These are phyloP conservation scores for Siphonodentalium dalli DNA, from an alignment of 2,888 invertebrate genomes.

Conservation along the genomic window DNA sequence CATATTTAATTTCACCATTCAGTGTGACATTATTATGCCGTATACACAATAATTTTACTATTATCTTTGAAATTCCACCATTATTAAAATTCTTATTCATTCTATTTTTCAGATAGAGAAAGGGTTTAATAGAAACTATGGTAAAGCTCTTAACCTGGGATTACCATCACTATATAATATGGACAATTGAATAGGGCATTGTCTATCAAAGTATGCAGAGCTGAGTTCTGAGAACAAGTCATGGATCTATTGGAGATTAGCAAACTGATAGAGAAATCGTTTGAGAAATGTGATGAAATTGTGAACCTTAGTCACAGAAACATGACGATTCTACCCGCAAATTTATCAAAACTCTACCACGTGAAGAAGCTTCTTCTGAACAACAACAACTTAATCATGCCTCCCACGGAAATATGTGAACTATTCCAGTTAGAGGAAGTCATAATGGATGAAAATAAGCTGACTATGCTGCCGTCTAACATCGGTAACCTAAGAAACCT, in stretches of 20 bases:
- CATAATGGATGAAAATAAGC: conserved; percentile 57
- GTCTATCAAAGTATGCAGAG: too few relatives aligned
- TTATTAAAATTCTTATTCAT: too few relatives aligned
- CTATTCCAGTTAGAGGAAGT: conserved; percentile 49
- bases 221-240: too few relatives aligned
- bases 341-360: conserved; percentile 37
- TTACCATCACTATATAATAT: too few relatives aligned
- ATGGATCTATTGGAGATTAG: conserved; percentile 50
- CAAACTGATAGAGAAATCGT: conserved; percentile 39
- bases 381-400: conserved; percentile 58
- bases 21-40: too few relatives aligned
- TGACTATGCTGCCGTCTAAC: conserved; percentile 58
- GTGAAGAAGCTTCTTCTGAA: conserved; percentile 50
- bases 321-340: conserved; percentile 51
- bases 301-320: conserved; percentile 65
- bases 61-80: too few relatives aligned
- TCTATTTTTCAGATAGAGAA: too few relatives aligned
- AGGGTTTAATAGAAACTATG: too few relatives aligned
- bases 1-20: too few relatives aligned
- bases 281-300: conserved; percentile 28
- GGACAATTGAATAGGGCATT: too few relatives aligned
- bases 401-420: conserved; percentile 53
- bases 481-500: conserved; percentile 43
- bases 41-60: too few relatives aligned
- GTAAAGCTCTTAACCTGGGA: too few relatives aligned